Evolutionary conservation across 2,888 invertebrate genomes (phyloP), one percentile per base, ranked within the genome.

Genomic region (Coelinius sp.): DNA sequence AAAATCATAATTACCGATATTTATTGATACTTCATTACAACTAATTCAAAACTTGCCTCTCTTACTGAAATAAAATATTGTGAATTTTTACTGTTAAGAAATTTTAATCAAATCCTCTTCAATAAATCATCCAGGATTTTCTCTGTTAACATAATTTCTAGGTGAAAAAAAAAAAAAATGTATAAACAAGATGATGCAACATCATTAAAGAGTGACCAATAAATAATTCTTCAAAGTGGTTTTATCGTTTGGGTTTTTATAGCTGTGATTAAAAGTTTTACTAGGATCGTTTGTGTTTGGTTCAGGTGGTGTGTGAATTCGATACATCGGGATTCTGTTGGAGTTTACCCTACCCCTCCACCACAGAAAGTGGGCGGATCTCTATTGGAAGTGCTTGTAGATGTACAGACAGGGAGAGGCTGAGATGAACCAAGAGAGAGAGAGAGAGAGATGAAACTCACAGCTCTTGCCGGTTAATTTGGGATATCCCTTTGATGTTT

Each of bases 401-500:
- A 20, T 44, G 53, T 22, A 20, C 24, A 52, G 52, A 52, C 24
- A 24, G 52, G 44, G 44, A 10, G 53, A 27, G 25, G 25, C 3
- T 24, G 53, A 53, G 12, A 56, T 20, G 20, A 3, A 31, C 27
- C 7, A 53, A 14, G 6, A 56, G 27, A 27, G 17, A 35, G 59
- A 17, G 17, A n/a, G 56, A 56, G 56, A 22, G 56, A 10, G 53
- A 52, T 35, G 25, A 27, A 17, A 22, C 17, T n/a, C 35, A 35
- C 35, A n/a, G 59, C 64, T 73, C 69, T 70, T 65, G 73, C 69
- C 71, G 74, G 71, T 77, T 79, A 78, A 79, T 79, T 78, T 75
- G 76, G 12, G 44, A 10, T 44, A 44, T 70, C 71, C 70, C 81
- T 82, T 81, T 81, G 80, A 81, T 80, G 77, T 80, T 75, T 73